phyloP scores from a whole-genome alignment of 2,888 invertebrate species.

The Erebia ligea region DNA sequence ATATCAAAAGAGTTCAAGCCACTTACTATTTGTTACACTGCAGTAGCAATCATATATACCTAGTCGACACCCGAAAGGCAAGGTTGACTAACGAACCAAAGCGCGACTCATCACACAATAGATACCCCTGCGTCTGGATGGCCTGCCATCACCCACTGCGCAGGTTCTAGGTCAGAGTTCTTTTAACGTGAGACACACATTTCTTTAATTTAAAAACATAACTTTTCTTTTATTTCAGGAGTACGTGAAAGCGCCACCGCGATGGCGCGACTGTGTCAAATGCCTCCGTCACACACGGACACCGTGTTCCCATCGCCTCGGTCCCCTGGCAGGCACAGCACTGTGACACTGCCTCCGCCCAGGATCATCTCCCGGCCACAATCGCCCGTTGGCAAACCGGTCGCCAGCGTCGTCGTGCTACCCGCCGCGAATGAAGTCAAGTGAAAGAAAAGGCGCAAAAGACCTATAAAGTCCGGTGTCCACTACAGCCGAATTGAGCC shows the following conservation, averaged over 20 bases:
- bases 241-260: constrained; percentile 71
- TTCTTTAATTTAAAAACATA: too few species aligned
- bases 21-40: too few species aligned
- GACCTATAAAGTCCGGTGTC: background rate
- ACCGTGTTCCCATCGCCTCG: constrained; percentile 31
- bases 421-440: background rate
- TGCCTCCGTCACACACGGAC: constrained; percentile 52
- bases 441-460: background rate
- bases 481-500: too few species aligned
- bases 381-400: constrained; percentile 22
- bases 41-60: too few species aligned
- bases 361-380: constrained; percentile 45
- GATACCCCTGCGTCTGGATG: too few species aligned
- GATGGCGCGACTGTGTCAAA: constrained; percentile 68
- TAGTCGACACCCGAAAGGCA: too few species aligned
- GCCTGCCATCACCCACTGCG: too few species aligned
- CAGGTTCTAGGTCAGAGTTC: too few species aligned
- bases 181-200: too few species aligned
- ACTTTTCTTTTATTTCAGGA: constrained; percentile 48
- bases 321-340: constrained; percentile 50
- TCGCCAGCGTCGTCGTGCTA: background rate
- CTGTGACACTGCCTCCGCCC: constrained; percentile 64
- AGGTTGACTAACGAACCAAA: too few species aligned
- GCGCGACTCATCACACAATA: too few species aligned
- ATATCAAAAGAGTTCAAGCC: too few species aligned